phyloP scores from a whole-genome alignment of 2,888 invertebrate genomes.

The Venustoraphidia nigricollis region DNA sequence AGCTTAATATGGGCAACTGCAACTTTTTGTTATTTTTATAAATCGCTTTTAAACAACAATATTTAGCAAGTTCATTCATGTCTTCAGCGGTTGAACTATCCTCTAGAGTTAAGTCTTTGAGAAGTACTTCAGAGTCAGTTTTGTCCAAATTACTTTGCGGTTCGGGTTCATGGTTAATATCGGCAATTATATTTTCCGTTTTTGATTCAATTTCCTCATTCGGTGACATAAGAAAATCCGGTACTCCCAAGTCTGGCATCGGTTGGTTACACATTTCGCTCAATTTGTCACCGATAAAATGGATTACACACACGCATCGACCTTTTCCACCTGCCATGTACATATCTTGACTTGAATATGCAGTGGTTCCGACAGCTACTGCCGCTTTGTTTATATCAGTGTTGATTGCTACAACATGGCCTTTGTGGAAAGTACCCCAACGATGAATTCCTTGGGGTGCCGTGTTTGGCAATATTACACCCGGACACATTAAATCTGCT shows the following conservation, averaged over 20 bases:
- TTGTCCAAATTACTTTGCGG: no score
- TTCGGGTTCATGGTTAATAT: no score
- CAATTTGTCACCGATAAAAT: constrained; percentile 13
- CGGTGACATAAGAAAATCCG: no score
- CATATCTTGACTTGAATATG: constrained; percentile 38
- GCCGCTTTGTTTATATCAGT: constrained; percentile 21
- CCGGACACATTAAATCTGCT: constrained; percentile 1
- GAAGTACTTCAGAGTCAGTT: no score
- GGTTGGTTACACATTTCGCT: no score
- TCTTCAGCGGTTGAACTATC: constrained; percentile 22
- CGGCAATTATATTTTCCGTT: no score
- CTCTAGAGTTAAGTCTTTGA: no score
- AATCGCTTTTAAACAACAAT: constrained; percentile 65
- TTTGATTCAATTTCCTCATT: no score
- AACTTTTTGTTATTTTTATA: constrained; percentile 55
- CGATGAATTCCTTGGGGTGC: no score
- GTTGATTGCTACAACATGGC: no score
- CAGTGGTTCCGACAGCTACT: constrained; percentile 36
- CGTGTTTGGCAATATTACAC: not conserved
- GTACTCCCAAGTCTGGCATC: no score
- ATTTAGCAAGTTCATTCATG: constrained; percentile 58
- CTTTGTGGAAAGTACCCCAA: no score
- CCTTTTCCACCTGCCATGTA: constrained; percentile 36
- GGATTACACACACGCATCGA: constrained; percentile 36
- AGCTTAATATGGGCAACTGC: constrained; percentile 63